phyloP scores from a whole-genome alignment of 2,797 vertebrate species.

The Aeoliscus strigatus region DNA sequence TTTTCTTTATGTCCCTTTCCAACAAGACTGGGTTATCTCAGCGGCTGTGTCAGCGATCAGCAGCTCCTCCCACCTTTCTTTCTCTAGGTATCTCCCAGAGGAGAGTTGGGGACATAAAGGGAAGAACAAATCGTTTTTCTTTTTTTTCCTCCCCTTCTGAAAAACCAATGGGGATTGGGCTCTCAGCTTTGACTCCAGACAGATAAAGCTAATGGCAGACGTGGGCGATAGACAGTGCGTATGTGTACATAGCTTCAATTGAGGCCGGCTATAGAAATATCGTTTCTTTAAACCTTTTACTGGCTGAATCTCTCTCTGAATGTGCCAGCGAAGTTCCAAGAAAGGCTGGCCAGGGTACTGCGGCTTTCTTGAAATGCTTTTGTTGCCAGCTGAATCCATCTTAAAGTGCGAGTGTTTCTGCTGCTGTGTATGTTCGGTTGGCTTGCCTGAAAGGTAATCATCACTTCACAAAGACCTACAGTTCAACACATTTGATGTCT shows the following conservation, averaged over 20 bases:
- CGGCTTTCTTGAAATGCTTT: slow-evolving; percentile 38
- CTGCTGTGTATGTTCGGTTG: slow-evolving; percentile 12
- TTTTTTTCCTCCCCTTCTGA: no score
- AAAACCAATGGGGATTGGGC: slow-evolving; percentile 43
- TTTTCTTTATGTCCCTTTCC: slow-evolving; percentile 45
- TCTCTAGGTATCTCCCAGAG: slow-evolving; percentile 41
- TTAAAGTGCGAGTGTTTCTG: slow-evolving; percentile 20
- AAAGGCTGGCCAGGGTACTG: slow-evolving; percentile 42
- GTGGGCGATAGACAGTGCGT: slow-evolving; percentile 42
- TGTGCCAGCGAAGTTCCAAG: slow-evolving; percentile 49
- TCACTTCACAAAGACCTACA: slow-evolving; percentile 4
- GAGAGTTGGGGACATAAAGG: slow-evolving; percentile 45
- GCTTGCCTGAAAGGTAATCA: slow-evolving; percentile 13
- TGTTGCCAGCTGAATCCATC: slow-evolving; percentile 28
- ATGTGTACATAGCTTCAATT: slow-evolving; percentile 33
- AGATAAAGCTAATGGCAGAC: slow-evolving; percentile 59
- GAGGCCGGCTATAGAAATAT: slow-evolving; percentile 55
- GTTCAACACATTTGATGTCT: slow-evolving; percentile 11
- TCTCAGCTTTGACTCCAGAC: slow-evolving; percentile 51
- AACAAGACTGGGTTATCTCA: slow-evolving; percentile 60
- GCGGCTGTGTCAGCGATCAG: slow-evolving; percentile 63
- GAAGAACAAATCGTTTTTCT: no score
- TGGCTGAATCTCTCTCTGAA: slow-evolving; percentile 40
- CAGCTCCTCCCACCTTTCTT: slow-evolving; percentile 17
- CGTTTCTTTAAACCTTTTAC: slow-evolving; percentile 53